phyloP scores from a whole-genome alignment of 2,113 vertebrate genomes.

The Pseudorectes ferrugineus region DNA sequence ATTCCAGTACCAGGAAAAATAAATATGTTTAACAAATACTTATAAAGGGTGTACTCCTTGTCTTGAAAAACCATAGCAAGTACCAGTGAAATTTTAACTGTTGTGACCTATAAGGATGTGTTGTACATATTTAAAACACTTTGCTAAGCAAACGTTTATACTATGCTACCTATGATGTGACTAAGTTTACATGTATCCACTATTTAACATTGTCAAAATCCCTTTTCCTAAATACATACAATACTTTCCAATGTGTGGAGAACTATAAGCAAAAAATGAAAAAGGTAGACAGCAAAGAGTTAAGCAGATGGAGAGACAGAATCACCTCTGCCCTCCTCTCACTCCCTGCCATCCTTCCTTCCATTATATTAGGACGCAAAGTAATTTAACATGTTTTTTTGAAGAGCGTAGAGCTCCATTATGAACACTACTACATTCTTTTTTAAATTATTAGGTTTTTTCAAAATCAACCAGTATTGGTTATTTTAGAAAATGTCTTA shows the following conservation, averaged over 20 bases:
- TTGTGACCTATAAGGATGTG: background rate
- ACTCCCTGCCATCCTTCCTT: background rate
- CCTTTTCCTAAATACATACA: background rate
- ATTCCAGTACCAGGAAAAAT: background rate
- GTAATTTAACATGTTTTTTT: background rate
- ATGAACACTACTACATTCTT: background rate
- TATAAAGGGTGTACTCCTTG: accelerated
- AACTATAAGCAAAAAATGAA: background rate
- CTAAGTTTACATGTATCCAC: background rate
- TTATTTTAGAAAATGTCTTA: background rate
- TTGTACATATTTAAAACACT: background rate
- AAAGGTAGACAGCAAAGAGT: background rate
- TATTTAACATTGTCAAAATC: background rate
- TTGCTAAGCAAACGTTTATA: background rate
- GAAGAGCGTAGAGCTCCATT: background rate
- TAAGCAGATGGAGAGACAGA: background rate
- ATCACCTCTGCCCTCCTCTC: background rate
- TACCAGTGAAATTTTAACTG: background rate
- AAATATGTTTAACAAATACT: background rate
- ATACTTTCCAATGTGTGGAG: background rate
- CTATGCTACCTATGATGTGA: background rate
- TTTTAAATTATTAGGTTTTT: background rate
- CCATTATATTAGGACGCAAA: background rate
- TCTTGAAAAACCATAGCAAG: background rate
- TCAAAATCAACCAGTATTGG: background rate